These are phyloP conservation scores for Pterobdella sp. DNA, from an alignment of 2,888 invertebrate species.

Conservation along the genomic window DNA sequence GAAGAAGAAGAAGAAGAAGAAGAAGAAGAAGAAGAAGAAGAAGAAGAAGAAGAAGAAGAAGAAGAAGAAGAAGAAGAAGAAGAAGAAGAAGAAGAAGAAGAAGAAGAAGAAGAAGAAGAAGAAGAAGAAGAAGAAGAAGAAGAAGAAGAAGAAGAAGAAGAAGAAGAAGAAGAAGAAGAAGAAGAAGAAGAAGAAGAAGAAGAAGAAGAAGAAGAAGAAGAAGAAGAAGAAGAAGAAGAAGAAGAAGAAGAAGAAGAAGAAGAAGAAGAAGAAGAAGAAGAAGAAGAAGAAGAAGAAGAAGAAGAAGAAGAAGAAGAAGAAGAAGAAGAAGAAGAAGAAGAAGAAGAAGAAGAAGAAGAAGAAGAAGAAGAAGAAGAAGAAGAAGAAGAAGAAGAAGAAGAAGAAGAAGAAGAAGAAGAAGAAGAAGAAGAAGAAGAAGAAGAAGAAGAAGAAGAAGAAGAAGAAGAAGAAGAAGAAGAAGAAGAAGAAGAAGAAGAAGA, in stretches of 20 bases:
- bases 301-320: conserved; percentile 1
- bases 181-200: conserved; percentile 1
- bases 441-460: conserved; percentile 1
- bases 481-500: conserved; percentile 1
- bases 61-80: not conserved
- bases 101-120: conserved; percentile 1
- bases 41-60: not conserved
- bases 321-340: not conserved
- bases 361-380: conserved; percentile 1
- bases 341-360: conserved; percentile 1
- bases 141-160: not conserved
- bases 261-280: not conserved
- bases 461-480: conserved; percentile 1
- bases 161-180: not conserved
- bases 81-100: not conserved
- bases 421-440: not conserved
- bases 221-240: not conserved
- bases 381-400: not conserved
- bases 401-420: not conserved
- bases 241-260: no score
- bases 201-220: not conserved
- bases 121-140: conserved; percentile 1
- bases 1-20: not conserved
- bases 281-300: not conserved
- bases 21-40: not conserved